Conservation (phyloP, 2,113 vertebrate genomes). For the Genyomyrus donnyi region DNA sequence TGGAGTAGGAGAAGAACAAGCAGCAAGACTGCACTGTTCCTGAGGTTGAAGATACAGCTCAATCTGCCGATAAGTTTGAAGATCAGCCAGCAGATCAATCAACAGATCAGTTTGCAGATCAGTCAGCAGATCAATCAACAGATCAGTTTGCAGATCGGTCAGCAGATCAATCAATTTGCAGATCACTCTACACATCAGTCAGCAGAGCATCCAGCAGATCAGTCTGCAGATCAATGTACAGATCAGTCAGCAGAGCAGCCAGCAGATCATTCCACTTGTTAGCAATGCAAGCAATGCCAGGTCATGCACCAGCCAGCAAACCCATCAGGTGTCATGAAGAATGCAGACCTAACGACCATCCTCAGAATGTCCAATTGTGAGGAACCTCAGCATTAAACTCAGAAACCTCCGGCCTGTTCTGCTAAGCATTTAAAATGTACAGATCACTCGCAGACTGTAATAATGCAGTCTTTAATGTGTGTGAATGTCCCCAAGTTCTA, state of each 20-base stretch:
- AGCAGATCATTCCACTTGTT: not conserved
- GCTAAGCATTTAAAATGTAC: not conserved
- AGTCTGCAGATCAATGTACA: not conserved
- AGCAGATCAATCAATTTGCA: not conserved
- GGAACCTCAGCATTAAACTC: not conserved
- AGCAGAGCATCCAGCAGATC: no score
- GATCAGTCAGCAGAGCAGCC: not conserved
- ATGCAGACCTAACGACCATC: not conserved
- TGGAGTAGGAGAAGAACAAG: not conserved
- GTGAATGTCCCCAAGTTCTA: no score
- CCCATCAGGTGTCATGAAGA: slow-evolving; percentile 11
- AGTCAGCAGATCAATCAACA: no score
- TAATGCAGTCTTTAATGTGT: not conserved
- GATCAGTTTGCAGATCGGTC: not conserved
- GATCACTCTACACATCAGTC: not conserved
- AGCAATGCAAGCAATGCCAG: slow-evolving; percentile 26
- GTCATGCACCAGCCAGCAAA: slow-evolving; percentile 41
- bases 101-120: not conserved
- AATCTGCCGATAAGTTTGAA: not conserved
- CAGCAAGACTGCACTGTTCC: not conserved
- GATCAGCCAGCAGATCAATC: not conserved
- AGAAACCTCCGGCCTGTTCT: not conserved
- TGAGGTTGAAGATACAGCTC: not conserved
- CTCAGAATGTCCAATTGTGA: not conserved
- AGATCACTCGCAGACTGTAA: not conserved